A percentile compares a stretch with the other conserved stretches of the same genome.
These are phyloP conservation scores for Brachypodius melanocephalos DNA, from an alignment of 2,113 vertebrate genomes.

Conservation along the genomic window DNA sequence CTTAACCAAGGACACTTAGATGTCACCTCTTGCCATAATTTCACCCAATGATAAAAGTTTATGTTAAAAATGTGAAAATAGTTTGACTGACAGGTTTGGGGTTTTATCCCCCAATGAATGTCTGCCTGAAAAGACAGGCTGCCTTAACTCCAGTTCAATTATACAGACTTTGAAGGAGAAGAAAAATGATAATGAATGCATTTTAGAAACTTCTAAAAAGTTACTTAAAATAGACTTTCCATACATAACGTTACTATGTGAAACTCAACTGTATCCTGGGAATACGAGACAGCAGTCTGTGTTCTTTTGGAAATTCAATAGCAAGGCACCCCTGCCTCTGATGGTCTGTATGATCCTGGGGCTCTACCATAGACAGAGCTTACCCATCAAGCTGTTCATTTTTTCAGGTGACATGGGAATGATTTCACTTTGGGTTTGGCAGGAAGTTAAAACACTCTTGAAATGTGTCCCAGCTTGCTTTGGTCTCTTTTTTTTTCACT, in stretches of 20 bases:
- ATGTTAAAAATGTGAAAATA: not conserved
- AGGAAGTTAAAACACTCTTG: not conserved
- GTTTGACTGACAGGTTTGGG: not conserved
- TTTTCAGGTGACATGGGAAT: not conserved
- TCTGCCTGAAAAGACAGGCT: slow-evolving; percentile 3
- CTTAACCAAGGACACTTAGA: not conserved
- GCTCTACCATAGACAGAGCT: not conserved
- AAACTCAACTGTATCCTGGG: not conserved
- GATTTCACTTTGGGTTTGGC: not conserved
- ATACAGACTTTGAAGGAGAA: not conserved
- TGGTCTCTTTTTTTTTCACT: fast-evolving
- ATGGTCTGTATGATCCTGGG: not conserved
- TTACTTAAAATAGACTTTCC: slow-evolving; percentile 38
- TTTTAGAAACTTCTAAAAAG: slow-evolving; percentile 46
- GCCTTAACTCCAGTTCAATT: slow-evolving; percentile 27
- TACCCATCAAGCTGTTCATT: not conserved
- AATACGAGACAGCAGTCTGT: not conserved
- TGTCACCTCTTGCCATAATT: not conserved
- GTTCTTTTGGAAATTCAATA: not conserved
- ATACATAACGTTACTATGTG: not conserved
- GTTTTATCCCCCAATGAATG: not conserved
- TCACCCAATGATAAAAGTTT: not conserved
- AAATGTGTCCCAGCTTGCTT: not conserved
- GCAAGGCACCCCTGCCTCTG: not conserved
- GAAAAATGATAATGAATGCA: slow-evolving; percentile 18